A percentile compares a stretch with the other conserved stretches of the same genome.
Conservation (phyloP, 2,113 vertebrate genomes). For the Ceyx cyanopectus region DNA sequence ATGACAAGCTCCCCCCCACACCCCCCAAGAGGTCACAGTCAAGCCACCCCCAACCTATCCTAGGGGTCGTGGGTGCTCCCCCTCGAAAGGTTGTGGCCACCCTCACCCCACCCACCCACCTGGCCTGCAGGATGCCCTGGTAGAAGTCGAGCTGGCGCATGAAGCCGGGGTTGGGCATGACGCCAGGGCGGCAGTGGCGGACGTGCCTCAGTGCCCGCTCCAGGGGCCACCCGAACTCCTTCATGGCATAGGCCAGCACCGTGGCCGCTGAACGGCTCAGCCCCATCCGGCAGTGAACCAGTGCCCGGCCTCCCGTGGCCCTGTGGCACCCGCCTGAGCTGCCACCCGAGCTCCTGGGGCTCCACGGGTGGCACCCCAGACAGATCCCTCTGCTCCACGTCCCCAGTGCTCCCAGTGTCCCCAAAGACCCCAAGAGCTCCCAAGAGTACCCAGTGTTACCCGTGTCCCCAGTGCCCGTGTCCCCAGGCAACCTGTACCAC, state of each 20-base stretch:
- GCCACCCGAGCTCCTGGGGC: rapidly evolving
- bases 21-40: no score
- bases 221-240: constrained; percentile 87
- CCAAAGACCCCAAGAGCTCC: no score
- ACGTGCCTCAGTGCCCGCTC: constrained; percentile 83
- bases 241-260: constrained; percentile 93
- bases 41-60: neutral
- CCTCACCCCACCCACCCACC: constrained; percentile 66
- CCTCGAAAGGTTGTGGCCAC: rapidly evolving
- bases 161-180: constrained; percentile 92
- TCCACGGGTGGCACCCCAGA: no score
- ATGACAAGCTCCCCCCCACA: no score
- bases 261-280: constrained; percentile 94
- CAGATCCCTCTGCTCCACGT: no score
- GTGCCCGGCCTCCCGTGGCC: constrained; percentile 78
- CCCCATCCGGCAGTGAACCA: constrained; percentile 98
- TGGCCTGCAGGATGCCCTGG: constrained; percentile 91
- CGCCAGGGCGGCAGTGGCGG: constrained; percentile 81
- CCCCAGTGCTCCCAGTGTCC: neutral
- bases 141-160: constrained; percentile 93
- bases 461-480: neutral
- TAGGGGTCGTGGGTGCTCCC: no score
- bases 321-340: constrained; percentile 49
- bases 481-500: no score
- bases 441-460: neutral